A percentile compares a stretch with the other conserved stretches of the same genome.
These are phyloP conservation scores for Trididemnum clinides DNA, from an alignment of 23 tunicate species.

Conservation along the genomic window DNA sequence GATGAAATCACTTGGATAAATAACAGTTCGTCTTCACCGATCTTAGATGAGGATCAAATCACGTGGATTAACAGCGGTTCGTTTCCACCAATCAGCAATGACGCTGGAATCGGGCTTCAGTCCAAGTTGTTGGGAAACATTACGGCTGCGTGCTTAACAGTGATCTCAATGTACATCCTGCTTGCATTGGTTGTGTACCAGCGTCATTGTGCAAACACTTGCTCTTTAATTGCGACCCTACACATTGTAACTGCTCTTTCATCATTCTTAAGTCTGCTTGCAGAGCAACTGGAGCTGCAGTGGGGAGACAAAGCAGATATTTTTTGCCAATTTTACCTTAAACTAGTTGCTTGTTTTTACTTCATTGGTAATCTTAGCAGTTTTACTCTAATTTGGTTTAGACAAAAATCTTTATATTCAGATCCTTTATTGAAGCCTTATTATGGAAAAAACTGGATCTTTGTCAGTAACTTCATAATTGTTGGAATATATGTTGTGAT, in stretches of 20 bases:
- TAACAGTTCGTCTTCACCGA: no score
- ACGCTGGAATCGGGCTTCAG: neutral
- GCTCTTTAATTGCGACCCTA: no score
- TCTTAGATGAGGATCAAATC: no score
- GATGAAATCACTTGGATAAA: no score
- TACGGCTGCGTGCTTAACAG: neutral
- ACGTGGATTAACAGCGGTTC: no score
- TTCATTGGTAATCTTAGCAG: slow-evolving; percentile 5
- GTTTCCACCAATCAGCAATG: no score
- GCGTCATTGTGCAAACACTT: neutral
- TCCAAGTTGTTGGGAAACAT: neutral
- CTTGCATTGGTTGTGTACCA: neutral
- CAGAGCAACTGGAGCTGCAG: neutral
- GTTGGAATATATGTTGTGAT: neutral
- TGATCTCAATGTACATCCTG: neutral
- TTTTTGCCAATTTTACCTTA: neutral
- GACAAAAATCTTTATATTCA: slow-evolving; percentile 1
- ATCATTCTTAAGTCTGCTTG: neutral
- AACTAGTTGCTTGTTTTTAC: neutral
- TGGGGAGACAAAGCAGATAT: neutral
- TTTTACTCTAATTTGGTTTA: neutral
- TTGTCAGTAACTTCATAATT: neutral
- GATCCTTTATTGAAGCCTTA: neutral
- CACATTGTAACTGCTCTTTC: neutral
- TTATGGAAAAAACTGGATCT: neutral